Evolutionary conservation across 2,888 invertebrate species (phyloP).

Genomic region (Eupeodes latifasciatus): DNA sequence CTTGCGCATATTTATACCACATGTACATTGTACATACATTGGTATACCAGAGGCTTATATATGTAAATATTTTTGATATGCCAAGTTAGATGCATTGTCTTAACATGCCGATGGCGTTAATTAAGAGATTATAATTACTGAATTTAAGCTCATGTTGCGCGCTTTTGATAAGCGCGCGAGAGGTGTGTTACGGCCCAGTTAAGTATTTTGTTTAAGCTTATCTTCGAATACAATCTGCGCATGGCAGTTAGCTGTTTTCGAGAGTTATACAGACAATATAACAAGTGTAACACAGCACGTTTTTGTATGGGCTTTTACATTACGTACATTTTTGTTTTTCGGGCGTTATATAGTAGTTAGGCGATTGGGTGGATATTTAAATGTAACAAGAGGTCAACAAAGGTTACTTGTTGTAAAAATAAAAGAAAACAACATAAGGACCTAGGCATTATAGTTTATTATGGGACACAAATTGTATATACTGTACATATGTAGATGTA

Average conservation of each 20-base stretch:
- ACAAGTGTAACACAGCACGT: conserved; percentile 69
- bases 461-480: conserved; percentile 25
- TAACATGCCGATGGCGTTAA: conserved; percentile 75
- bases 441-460: background rate
- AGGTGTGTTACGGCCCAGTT: conserved; percentile 68
- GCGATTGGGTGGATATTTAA: conserved; percentile 32
- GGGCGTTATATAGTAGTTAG: conserved; percentile 17
- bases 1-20: background rate
- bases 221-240: conserved; percentile 59
- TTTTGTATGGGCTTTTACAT: conserved; percentile 26
- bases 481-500: background rate
- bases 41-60: conserved; percentile 14
- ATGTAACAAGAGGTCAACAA: conserved; percentile 39
- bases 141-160: conserved; percentile 63
- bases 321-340: background rate
- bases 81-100: conserved; percentile 70
- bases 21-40: background rate
- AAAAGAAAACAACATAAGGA: conserved; percentile 24
- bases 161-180: conserved; percentile 60
- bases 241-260: conserved; percentile 44
- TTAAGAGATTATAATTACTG: conserved; percentile 76
- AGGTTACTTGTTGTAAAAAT: conserved; percentile 40
- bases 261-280: conserved; percentile 40
- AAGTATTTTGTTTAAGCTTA: conserved; percentile 61
- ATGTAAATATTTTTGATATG: conserved; percentile 17